These are phyloP conservation scores for Congeria kusceri DNA, from an alignment of 2,888 invertebrate species.

Conservation along the genomic window DNA sequence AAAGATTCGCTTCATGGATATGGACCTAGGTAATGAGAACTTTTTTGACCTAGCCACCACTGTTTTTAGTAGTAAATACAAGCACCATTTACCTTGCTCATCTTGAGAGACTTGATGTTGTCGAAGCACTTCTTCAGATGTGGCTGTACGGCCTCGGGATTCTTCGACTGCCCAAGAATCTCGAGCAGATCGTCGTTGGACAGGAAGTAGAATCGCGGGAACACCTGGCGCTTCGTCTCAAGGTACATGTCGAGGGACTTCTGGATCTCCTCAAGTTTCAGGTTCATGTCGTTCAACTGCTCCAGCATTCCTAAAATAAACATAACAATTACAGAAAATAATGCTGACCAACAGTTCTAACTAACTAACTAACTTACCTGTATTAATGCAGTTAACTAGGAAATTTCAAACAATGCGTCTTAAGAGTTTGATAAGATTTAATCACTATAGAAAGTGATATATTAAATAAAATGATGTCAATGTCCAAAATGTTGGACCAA, in stretches of 20 bases:
- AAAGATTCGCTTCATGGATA: too few species aligned
- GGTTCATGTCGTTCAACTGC: conserved; percentile 90
- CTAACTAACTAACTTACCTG: too few species aligned
- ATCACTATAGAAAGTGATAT: neutral
- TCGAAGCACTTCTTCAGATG: conserved; percentile 96
- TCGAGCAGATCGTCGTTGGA: conserved; percentile 94
- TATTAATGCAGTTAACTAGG: too few species aligned
- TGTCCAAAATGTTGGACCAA: too few species aligned
- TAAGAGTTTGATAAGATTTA: conserved; percentile 1
- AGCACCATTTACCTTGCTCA: conserved; percentile 79
- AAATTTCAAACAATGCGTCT: too few species aligned
- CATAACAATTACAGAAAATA: too few species aligned
- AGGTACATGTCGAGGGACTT: conserved; percentile 94
- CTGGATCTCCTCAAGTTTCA: conserved; percentile 92
- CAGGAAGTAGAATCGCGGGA: conserved; percentile 93
- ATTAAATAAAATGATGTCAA: too few species aligned
- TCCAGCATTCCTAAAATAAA: conserved; percentile 87
- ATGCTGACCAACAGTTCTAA: too few species aligned
- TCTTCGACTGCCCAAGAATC: conserved; percentile 94
- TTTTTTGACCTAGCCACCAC: too few species aligned
- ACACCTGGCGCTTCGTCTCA: conserved; percentile 94
- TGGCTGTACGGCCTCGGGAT: conserved; percentile 92
- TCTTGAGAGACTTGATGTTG: conserved; percentile 89
- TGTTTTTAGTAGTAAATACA: too few species aligned
- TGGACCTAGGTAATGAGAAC: too few species aligned